Conservation (phyloP, 2,888 invertebrate genomes). For the Yponomeuta plumbellus region DNA sequence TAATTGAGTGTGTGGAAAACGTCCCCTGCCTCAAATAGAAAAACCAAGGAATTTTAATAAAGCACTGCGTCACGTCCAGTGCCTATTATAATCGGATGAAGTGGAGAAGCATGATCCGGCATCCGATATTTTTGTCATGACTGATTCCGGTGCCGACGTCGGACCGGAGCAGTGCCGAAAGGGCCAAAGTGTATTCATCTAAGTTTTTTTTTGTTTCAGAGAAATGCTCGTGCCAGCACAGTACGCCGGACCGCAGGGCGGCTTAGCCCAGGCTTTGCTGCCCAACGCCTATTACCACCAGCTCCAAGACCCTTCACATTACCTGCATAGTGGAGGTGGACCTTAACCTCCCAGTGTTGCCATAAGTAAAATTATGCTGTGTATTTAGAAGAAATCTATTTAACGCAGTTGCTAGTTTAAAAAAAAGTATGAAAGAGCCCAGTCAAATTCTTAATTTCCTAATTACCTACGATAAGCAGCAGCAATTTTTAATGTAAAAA, state of each 20-base stretch:
- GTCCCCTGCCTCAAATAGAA: too few relatives aligned
- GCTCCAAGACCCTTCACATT: slow-evolving; percentile 61
- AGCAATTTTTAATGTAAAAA: slow-evolving; percentile 18
- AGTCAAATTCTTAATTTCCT: background rate
- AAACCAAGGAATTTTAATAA: too few relatives aligned
- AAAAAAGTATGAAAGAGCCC: background rate
- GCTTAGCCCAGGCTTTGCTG: slow-evolving; percentile 55
- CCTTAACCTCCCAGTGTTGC: slow-evolving; percentile 31
- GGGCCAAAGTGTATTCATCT: too few relatives aligned
- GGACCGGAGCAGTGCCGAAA: too few relatives aligned
- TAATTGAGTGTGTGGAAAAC: too few relatives aligned
- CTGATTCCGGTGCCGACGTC: too few relatives aligned
- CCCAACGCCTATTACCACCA: slow-evolving; percentile 68
- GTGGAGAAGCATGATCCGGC: too few relatives aligned
- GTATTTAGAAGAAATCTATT: background rate
- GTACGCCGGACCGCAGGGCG: slow-evolving; percentile 58
- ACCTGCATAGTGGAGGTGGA: slow-evolving; percentile 52
- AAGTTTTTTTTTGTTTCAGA: slow-evolving; percentile 39
- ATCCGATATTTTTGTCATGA: too few relatives aligned
- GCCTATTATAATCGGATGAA: too few relatives aligned
- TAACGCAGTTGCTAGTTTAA: background rate
- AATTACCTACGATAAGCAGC: slow-evolving; percentile 13
- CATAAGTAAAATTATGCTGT: slow-evolving; percentile 1
- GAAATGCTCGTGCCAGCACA: slow-evolving; percentile 68
- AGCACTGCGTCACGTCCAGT: too few relatives aligned